Evolutionary conservation across 2,797 vertebrate species (phyloP).

Genomic region (Pyrrhura leucotis): DNA sequence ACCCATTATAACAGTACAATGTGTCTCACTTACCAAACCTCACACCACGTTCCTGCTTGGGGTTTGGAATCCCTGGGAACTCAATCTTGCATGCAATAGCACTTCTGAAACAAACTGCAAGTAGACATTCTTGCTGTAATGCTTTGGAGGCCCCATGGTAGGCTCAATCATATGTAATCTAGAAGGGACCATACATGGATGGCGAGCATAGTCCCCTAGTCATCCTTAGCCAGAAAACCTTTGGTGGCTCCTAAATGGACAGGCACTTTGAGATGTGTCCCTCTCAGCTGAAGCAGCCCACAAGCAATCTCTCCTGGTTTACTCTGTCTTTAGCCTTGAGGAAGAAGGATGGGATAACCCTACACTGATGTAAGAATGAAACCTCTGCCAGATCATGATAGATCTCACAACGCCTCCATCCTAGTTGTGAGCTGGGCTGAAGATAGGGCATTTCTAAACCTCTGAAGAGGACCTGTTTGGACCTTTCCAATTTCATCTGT

Average conservation of each 20-base stretch:
- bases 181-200: neutral
- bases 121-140: neutral
- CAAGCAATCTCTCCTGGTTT: neutral
- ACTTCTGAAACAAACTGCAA: neutral
- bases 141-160: neutral
- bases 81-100: neutral
- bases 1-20: neutral
- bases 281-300: neutral
- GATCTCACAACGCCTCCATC: rapidly evolving
- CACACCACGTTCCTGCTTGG: neutral
- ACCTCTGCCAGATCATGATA: neutral
- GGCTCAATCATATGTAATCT: neutral
- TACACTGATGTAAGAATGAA: neutral
- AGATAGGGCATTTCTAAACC: neutral
- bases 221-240: neutral
- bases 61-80: too few relatives aligned
- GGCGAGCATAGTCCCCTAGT: neutral
- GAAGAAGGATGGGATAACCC: neutral
- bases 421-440: rapidly evolving
- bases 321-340: neutral
- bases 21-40: neutral
- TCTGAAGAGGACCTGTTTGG: neutral
- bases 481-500: neutral
- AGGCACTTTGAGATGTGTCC: neutral
- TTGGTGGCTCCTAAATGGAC: rapidly evolving